phyloP scores from a whole-genome alignment of 2,888 invertebrate species.

The Mystacides longicornis region DNA sequence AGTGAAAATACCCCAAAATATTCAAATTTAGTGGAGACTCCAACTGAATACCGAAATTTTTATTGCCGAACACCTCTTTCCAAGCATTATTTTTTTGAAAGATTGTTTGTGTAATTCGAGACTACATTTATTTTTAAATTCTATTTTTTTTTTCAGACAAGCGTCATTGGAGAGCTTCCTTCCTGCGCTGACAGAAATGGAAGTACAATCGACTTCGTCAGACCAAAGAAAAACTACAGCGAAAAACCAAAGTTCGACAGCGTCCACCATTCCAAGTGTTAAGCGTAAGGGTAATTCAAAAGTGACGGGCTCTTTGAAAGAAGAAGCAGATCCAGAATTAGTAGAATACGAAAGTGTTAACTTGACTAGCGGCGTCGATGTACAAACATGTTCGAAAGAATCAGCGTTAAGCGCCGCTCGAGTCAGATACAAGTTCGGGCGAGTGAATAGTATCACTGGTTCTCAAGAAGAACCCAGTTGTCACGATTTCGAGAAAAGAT shows the following conservation, averaged over 20 bases:
- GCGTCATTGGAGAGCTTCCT: conserved; percentile 44
- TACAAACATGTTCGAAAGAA: not conserved
- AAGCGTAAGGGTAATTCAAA: no score
- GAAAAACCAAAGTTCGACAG: not conserved
- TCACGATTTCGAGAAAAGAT: conserved; percentile 22
- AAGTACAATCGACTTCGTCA: conserved; percentile 10
- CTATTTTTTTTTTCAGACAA: conserved; percentile 37
- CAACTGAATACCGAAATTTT: no score
- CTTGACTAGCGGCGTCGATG: not conserved
- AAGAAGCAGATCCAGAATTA: conserved; percentile 19
- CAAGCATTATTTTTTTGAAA: no score
- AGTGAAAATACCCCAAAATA: no score
- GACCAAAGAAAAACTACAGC: conserved; percentile 5
- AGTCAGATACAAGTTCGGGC: conserved; percentile 17
- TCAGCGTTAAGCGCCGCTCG: conserved; percentile 8
- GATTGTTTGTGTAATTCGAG: not conserved
- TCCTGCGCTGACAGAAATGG: conserved; percentile 44
- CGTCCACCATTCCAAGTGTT: no score
- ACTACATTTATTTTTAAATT: not conserved
- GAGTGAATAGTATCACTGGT: conserved; percentile 20
- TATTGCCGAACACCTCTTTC: no score
- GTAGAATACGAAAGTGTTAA: conserved; percentile 15
- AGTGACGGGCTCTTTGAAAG: conserved; percentile 4
- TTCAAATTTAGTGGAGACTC: no score
- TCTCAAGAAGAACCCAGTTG: conserved; percentile 17